Evolutionary conservation across 2,797 vertebrate genomes (phyloP), one percentile per base, ranked within the genome.

Genomic region (Falco naumanni): DNA sequence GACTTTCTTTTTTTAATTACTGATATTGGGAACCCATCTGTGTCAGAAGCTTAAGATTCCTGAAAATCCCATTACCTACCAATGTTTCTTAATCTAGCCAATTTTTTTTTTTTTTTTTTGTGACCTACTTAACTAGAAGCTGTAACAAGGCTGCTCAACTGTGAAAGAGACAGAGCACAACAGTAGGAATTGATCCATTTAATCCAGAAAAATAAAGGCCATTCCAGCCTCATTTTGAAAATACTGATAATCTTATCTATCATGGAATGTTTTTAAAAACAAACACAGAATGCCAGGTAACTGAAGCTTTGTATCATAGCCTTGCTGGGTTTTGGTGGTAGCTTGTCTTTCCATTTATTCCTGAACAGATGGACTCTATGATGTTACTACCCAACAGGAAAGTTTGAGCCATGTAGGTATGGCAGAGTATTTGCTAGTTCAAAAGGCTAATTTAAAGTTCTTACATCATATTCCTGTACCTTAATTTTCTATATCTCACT

Each of bases 61-160:
- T 92, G 45, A 81, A 87, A 94, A 83, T 87, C 45, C 24, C 21
- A 22, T 84, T 89, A 87, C 19, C 77, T 77, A 57, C 53, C 26
- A 78, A 43, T 20, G 12, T 65, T 84, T 86, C 72, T 71, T 64
- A 71, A 93, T 51, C 34, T 51, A 79, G 21, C 2, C 16, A 13
- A 13, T 31, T 56, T 25, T 25, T 60, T 68, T 71, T 50, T 68
- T 24, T 41, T 56, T 21, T 20, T 65, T 47, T 78, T 69, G 5
- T 90, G 77, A 92, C 90, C 82, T 88, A 89, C 83, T 92, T 95
- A 91, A 95, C 69, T 21, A 70, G 56, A 19, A 77, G 28, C n/a
- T 82, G 26, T 84, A 95, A 84, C 31, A 70, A 85, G 71, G 48
- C 15, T 1, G 2, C 21, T 90, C 21, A 66, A 16, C 20, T 68